Conservation (phyloP, 2,888 invertebrate species). For the Zygogramma bicolorata region DNA sequence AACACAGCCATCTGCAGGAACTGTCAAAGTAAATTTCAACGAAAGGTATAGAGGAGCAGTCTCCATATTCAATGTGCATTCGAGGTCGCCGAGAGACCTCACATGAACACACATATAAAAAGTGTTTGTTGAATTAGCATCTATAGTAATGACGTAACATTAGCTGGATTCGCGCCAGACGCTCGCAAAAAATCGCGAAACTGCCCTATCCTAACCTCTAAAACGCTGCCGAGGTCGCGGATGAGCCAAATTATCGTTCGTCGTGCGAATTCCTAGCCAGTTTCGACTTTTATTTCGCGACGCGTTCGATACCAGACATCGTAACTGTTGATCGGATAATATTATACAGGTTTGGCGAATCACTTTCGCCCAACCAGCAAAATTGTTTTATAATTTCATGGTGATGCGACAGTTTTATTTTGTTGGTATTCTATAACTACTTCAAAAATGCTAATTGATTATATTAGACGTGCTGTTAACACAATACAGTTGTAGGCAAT, state of each 20-base stretch:
- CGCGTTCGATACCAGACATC: too few species aligned
- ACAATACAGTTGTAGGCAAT: too few species aligned
- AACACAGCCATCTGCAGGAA: too few species aligned
- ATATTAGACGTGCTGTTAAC: too few species aligned
- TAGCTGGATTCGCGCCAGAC: conserved; percentile 52
- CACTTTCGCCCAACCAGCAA: too few species aligned
- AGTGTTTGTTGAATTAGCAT: conserved; percentile 41
- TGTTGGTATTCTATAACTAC: too few species aligned
- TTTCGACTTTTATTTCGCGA: conserved; percentile 13
- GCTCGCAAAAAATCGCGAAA: conserved; percentile 51
- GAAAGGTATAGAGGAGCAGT: conserved; percentile 31
- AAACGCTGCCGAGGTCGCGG: conserved; percentile 46
- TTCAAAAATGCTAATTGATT: too few species aligned
- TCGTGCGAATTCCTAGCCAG: conserved; percentile 19
- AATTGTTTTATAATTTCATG: too few species aligned
- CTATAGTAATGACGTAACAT: conserved; percentile 44
- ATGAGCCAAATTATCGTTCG: conserved; percentile 35
- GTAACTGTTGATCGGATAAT: background rate
- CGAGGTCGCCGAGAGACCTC: conserved; percentile 32
- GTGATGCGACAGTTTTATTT: too few species aligned
- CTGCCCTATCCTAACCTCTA: conserved; percentile 56
- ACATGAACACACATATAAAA: conserved; percentile 18
- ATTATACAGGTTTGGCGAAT: background rate
- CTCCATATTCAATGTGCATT: conserved; percentile 32
- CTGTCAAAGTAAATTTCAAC: too few species aligned